These are phyloP conservation scores for Mormyrops attenuatus DNA, from an alignment of 2,797 vertebrate species.

Conservation along the genomic window DNA sequence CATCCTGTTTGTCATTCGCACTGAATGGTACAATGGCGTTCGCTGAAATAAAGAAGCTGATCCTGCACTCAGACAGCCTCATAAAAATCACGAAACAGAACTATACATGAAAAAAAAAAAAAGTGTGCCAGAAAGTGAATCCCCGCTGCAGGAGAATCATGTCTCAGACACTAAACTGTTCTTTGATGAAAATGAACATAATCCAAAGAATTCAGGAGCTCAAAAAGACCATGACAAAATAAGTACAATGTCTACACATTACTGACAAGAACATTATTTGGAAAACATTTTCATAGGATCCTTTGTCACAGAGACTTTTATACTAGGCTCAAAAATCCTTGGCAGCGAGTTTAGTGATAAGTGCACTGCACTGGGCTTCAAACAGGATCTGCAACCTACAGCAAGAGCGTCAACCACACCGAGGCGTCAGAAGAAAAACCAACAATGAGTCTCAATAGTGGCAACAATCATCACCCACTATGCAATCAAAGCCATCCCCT, in stretches of 20 bases:
- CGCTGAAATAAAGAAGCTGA: neutral
- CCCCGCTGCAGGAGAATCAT: neutral
- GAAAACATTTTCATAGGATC: constrained; percentile 6
- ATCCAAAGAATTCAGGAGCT: constrained; percentile 4
- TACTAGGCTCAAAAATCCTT: neutral
- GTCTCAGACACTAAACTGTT: constrained; percentile 9
- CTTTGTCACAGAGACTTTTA: constrained; percentile 3
- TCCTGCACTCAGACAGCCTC: neutral
- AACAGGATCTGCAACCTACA: constrained; percentile 14
- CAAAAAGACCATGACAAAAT: neutral
- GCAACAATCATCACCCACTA: constrained; percentile 34
- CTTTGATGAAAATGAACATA: constrained; percentile 1
- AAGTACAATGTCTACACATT: neutral
- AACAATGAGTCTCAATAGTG: constrained; percentile 36
- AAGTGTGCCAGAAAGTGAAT: neutral
- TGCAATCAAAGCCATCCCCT: constrained; percentile 35
- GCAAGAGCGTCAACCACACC: neutral
- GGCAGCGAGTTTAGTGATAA: constrained; percentile 18
- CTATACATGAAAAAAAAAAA: neutral
- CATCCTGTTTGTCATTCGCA: neutral
- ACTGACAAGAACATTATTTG: constrained; percentile 14
- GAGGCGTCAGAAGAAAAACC: constrained; percentile 30
- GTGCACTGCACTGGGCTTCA: constrained; percentile 11
- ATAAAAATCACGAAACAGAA: neutral
- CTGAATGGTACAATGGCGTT: neutral